Evolutionary conservation across 1,140 invertebrate genomes (phyloP).

Genomic region (Heliothis virescens): DNA sequence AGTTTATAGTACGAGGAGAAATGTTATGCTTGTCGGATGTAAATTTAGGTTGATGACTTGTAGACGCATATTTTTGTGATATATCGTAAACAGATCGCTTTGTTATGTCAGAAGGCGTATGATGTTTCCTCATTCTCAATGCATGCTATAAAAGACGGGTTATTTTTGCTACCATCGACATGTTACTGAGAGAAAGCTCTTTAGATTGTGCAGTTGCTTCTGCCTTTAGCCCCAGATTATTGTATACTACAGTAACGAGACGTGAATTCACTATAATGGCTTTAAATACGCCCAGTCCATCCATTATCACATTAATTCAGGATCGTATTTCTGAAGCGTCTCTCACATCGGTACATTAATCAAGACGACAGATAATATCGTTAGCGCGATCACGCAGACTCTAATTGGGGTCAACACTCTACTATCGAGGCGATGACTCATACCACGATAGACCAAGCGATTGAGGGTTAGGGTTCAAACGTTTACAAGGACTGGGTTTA

Average conservation of each 20-base stretch:
- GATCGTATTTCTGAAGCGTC: neutral
- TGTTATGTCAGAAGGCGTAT: neutral
- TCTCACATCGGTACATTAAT: conserved; percentile 24
- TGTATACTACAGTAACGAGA: too few relatives aligned
- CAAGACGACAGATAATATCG: conserved; percentile 21
- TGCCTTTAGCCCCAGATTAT: too few relatives aligned
- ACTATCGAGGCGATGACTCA: conserved; percentile 27
- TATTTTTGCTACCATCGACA: too few relatives aligned
- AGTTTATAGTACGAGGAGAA: neutral
- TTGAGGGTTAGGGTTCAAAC: conserved; percentile 27
- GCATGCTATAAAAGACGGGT: neutral
- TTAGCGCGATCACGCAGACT: conserved; percentile 33
- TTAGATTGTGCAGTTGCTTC: too few relatives aligned
- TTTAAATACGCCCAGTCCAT: too few relatives aligned
- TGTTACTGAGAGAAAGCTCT: too few relatives aligned
- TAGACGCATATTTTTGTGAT: neutral
- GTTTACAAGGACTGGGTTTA: neutral
- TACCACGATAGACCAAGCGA: neutral
- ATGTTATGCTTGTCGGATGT: neutral
- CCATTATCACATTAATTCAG: too few relatives aligned
- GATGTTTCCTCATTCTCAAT: neutral
- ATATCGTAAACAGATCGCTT: conserved; percentile 1
- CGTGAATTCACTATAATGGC: too few relatives aligned
- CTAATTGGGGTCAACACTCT: conserved; percentile 44
- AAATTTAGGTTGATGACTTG: neutral